Base-by-base conservation (phyloP, 53 echinoderm and acorn worm species). In the Arbacia lixula region DNA sequence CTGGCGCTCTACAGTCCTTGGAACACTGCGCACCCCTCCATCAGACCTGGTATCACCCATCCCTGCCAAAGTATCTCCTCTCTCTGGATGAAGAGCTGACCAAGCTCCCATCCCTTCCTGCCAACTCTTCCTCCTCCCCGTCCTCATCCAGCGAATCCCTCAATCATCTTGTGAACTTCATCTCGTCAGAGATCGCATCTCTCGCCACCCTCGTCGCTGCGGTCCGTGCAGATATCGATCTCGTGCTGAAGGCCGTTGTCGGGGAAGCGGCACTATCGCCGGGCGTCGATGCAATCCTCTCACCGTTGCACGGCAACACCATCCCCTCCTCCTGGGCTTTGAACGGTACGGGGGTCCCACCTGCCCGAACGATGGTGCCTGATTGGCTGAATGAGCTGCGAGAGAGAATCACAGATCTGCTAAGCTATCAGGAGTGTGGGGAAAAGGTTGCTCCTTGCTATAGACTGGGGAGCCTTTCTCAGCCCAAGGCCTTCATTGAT, bases 131-230 rank as follows among this genome's bases (percentile, higher is more conserved):
- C n/a, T n/a, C n/a, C n/a, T n/a, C n/a, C n/a, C 86, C 76, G 35
- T 66, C 83, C 12, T 28, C 87, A 11, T 20, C 83, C n/a, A 31
- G 20, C 37, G 92, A 93, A 40, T 86, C 68, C 53, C 85, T 96
- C 60, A 97, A 84, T 80, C 86, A 97, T 61, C 36, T 97, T 17
- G 87, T 88, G 53, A 92, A 90, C 76, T 97, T 90, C 91, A 57
- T 97, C 24, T 19, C 71, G 39, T 64, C 83, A 14, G 94, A 97
- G 83, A 73, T 88, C 24, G 20, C 64, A 24, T 9, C 56, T 16
- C 41, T 89, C 25, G 60, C 38, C 1, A 30, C 53, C 21, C 60
- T 72, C 36, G 25, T 94, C 24, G 66, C 27, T 11, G 53, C 46
- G 14, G 66, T 97, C 68, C 89, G 52, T 21, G 84, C 88, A 20